A percentile compares a stretch with the other conserved stretches of the same genome.
Evolutionary conservation across 1,140 invertebrate species (phyloP).

Genomic region (Leptonema lineaticorne): DNA sequence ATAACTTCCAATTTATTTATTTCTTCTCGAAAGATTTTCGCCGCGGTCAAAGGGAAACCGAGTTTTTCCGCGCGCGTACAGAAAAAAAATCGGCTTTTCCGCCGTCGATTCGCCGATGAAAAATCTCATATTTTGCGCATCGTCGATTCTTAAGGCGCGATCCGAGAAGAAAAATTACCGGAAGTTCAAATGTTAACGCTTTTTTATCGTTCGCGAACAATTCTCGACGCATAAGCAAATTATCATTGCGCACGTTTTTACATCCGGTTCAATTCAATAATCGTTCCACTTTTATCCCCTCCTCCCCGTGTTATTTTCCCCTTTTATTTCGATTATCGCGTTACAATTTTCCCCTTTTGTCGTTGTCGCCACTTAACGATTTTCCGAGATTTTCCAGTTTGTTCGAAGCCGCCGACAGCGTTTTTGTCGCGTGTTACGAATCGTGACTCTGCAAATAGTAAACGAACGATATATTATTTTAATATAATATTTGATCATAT

Average conservation of each 20-base stretch:
- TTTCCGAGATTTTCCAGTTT: not conserved
- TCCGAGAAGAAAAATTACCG: conserved; percentile 19
- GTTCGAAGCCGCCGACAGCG: too few relatives aligned
- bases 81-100: not conserved
- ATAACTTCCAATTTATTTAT: too few relatives aligned
- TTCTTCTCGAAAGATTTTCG: too few relatives aligned
- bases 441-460: too few relatives aligned
- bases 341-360: not conserved
- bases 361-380: not conserved
- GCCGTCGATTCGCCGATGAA: conserved; percentile 7
- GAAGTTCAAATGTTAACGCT: too few relatives aligned
- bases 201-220: conserved; percentile 11
- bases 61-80: too few relatives aligned
- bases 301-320: not conserved
- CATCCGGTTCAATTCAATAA: not conserved
- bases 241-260: conserved; percentile 1
- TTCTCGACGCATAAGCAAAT: conserved; percentile 8
- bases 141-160: conserved; percentile 17
- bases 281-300: too few relatives aligned
- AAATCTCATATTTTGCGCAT: conserved; percentile 24
- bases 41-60: too few relatives aligned
- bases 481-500: too few relatives aligned
- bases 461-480: too few relatives aligned
- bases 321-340: not conserved
- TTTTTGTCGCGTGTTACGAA: too few relatives aligned